Evolutionary conservation across 2,888 invertebrate species (phyloP).

Genomic region (Sepiola atlantica): DNA sequence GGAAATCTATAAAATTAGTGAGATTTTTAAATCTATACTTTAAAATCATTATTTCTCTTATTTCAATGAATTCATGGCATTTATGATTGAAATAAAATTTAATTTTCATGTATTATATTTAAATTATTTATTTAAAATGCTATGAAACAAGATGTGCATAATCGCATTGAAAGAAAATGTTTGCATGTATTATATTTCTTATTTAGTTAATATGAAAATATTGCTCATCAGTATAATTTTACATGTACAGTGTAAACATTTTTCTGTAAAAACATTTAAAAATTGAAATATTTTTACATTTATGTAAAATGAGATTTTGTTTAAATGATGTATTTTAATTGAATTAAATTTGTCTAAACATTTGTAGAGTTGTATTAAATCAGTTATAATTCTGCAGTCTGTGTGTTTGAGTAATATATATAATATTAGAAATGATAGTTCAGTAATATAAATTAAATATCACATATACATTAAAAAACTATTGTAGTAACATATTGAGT

Average conservation of each 20-base stretch:
- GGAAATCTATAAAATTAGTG: background rate
- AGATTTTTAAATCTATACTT: background rate
- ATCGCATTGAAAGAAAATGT: background rate
- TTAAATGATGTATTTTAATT: background rate
- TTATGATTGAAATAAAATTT: background rate
- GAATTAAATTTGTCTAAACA: background rate
- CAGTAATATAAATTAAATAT: no score
- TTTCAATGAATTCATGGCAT: background rate
- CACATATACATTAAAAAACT: no score
- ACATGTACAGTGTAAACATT: background rate
- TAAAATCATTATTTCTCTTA: background rate
- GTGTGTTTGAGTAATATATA: background rate
- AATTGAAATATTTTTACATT: background rate
- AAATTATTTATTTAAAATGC: background rate
- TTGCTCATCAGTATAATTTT: background rate
- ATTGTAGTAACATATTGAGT: no score
- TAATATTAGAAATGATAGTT: background rate
- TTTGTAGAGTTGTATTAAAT: background rate
- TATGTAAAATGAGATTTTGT: background rate
- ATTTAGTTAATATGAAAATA: background rate
- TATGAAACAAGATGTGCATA: background rate
- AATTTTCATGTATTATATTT: background rate
- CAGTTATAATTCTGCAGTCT: background rate
- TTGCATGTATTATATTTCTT: background rate
- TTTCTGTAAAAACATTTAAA: background rate